Evolutionary conservation across 2,113 vertebrate species (phyloP), one percentile per base, ranked within the genome.

Genomic region (Ellobius talpinus): DNA sequence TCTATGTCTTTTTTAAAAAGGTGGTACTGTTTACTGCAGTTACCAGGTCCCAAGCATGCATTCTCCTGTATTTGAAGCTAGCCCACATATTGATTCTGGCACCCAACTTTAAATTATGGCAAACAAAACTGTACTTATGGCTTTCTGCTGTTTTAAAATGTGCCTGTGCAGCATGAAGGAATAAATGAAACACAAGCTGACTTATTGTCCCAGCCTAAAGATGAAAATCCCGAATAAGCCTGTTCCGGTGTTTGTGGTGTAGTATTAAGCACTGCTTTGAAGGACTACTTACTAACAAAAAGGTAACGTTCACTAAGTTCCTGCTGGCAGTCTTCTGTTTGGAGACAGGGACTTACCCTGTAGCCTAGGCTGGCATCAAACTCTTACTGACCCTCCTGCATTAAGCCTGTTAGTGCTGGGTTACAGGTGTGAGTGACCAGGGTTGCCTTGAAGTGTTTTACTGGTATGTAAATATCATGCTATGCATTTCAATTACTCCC

Each of bases 51-150:
- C n/a, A 82, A 94, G 47, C 76, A 91, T 42, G 65, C 16, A 79
- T 6, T 84, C 16, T 52, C 55, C 14, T 92, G 7, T 76, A 86
- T 61, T 74, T 55, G 23, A 36, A 96, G 95, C 89, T 87, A 87
- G 82, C 42, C 24, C 29, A 87, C 14, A 3, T 33, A 68, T 12
- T 78, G 73, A 68, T 84, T 87, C 31, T 50, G 85, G 74, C 16
- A 96, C 19, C n/a, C 72, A 61, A 45, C 42, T 3, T 97, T 94
- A 90, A 93, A 95, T 88, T 72, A 68, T 39, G 23, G 87, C 91
- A 84, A 93, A 65, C 31, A 84, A 86, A 90, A 47, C 77, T 42
- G 82, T 1, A 73, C 23, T 88, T 61, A 78, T 42, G 36, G 55
- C 36, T 77, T 50, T 72, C 36, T 81, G 65, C 47, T 87, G 19